phyloP scores from a whole-genome alignment of 1,140 invertebrate species.

The Neotoxoptera formosana region DNA sequence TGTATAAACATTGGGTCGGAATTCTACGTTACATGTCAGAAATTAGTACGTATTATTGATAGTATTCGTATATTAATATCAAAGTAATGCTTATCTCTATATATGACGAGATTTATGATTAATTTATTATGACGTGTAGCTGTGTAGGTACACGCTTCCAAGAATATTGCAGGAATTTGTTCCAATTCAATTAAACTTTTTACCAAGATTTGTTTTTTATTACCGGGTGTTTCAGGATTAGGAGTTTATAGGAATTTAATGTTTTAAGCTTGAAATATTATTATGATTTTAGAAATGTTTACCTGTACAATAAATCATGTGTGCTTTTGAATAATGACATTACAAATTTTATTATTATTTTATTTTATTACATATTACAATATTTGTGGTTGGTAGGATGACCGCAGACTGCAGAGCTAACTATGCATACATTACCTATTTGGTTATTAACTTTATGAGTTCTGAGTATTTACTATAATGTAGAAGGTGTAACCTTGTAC shows the following conservation, averaged over 20 bases:
- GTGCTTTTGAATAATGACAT: neutral
- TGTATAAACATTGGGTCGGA: too few relatives aligned
- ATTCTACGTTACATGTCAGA: too few relatives aligned
- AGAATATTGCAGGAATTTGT: neutral
- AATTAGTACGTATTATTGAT: too few relatives aligned
- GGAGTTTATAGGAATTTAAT: neutral
- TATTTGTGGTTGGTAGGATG: neutral
- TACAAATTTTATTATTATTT: neutral
- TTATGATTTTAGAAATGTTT: neutral
- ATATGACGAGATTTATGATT: too few relatives aligned
- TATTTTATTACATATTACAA: too few relatives aligned
- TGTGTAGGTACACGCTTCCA: neutral
- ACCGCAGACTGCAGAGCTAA: neutral
- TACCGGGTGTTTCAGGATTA: neutral
- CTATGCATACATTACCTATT: neutral
- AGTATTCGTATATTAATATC: too few relatives aligned
- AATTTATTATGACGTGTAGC: too few relatives aligned
- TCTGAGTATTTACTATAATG: neutral
- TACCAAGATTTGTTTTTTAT: too few relatives aligned
- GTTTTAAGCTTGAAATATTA: neutral
- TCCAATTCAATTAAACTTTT: neutral
- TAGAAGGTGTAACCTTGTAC: neutral
- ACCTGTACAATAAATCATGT: neutral
- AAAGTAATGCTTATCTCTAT: too few relatives aligned
- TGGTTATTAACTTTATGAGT: neutral